These are phyloP conservation scores for Neogobius melanostomus DNA, from an alignment of 2,113 vertebrate genomes.

Conservation along the genomic window DNA sequence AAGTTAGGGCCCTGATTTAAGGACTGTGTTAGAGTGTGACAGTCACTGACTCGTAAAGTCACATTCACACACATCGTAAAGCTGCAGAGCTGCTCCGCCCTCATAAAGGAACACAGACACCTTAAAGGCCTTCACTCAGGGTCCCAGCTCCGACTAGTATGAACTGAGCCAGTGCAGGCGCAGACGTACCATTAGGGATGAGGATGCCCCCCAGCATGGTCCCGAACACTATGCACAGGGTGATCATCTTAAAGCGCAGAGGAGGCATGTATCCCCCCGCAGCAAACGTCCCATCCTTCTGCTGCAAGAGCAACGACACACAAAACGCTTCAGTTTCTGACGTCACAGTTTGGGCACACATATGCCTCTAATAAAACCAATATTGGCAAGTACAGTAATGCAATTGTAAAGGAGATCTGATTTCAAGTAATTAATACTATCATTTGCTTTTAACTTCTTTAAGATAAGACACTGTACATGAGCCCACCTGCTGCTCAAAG, in stretches of 20 bases:
- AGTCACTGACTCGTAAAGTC: conserved; percentile 76
- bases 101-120: conserved; percentile 68
- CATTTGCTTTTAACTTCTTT: too few relatives aligned
- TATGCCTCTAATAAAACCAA: too few relatives aligned
- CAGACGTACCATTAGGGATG: conserved; percentile 86
- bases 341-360: neutral
- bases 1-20: conserved; percentile 74
- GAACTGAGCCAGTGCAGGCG: conserved; percentile 14
- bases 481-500: conserved; percentile 94
- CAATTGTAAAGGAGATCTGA: too few relatives aligned
- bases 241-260: conserved; percentile 94
- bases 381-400: too few relatives aligned
- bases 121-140: conserved; percentile 50
- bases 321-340: neutral
- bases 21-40: conserved; percentile 73
- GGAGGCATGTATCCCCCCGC: conserved; percentile 97
- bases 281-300: conserved; percentile 95
- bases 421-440: too few relatives aligned
- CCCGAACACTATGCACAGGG: conserved; percentile 90
- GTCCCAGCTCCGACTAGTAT: conserved; percentile 22
- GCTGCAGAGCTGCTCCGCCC: conserved; percentile 54
- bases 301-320: conserved; percentile 67
- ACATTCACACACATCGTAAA: conserved; percentile 73
- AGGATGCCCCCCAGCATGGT: conserved; percentile 97
- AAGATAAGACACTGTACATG: neutral